Evolutionary conservation across 2,888 invertebrate species (phyloP).

Genomic region (Phytoseiulus persimilis): DNA sequence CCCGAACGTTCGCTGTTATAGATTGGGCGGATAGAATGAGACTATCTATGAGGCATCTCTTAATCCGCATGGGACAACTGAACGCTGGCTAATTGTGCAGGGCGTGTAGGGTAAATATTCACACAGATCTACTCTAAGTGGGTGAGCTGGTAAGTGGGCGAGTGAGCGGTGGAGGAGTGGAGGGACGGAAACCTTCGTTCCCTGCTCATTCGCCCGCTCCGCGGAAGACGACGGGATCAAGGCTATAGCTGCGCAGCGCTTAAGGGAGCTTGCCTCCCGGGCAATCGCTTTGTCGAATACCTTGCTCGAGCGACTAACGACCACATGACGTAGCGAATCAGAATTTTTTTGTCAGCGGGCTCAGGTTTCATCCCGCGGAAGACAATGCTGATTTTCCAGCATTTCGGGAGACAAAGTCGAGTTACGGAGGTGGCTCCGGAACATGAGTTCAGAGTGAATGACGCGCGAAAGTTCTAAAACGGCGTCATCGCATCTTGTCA

Average conservation of each 20-base stretch:
- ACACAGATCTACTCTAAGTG: background rate
- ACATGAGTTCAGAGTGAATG: too few species aligned
- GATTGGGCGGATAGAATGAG: background rate
- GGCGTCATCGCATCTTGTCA: too few species aligned
- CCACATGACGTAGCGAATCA: too few species aligned
- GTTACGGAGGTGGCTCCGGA: too few species aligned
- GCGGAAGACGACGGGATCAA: background rate
- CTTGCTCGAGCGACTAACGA: too few species aligned
- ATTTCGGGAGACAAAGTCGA: too few species aligned
- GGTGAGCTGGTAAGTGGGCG: background rate
- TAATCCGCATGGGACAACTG: background rate
- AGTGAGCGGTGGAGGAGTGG: background rate
- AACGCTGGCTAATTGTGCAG: background rate
- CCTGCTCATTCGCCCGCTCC: background rate
- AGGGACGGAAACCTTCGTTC: background rate
- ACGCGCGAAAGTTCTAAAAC: too few species aligned
- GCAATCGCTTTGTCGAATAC: too few species aligned
- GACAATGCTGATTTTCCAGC: too few species aligned
- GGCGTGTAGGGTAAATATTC: background rate
- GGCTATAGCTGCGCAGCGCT: background rate
- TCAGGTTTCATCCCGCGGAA: too few species aligned
- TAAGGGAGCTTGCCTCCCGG: too few species aligned
- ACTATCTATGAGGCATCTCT: background rate
- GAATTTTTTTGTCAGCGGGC: too few species aligned
- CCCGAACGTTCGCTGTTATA: background rate